Evolutionary conservation across 2,888 invertebrate species (phyloP).

Genomic region (Scaptomyza polygonia): DNA sequence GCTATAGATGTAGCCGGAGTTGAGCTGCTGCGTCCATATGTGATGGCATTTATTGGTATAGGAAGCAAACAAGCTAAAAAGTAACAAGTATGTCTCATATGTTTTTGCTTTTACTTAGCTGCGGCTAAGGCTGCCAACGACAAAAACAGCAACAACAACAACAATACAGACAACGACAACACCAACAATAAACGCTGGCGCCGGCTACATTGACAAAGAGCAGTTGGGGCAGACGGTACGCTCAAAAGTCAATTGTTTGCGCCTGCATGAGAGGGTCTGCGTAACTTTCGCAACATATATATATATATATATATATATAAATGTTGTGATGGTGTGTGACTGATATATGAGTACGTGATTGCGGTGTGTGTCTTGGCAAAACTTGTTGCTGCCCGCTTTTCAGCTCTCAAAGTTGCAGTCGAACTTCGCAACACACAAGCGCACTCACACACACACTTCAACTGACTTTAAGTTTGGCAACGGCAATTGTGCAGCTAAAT

Average conservation of each 20-base stretch:
- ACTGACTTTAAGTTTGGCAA: constrained; percentile 44
- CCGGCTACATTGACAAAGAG: constrained; percentile 49
- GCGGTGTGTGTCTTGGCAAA: constrained; percentile 56
- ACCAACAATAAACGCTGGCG: constrained; percentile 44
- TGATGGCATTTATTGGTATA: constrained; percentile 60
- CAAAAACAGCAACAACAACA: constrained; percentile 21
- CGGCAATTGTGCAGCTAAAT: constrained; percentile 59
- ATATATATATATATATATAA: background rate
- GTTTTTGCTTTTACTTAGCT: constrained; percentile 65
- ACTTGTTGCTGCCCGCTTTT: constrained; percentile 68
- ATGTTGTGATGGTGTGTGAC: constrained; percentile 26
- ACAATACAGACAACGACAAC: constrained; percentile 14
- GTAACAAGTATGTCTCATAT: constrained; percentile 63
- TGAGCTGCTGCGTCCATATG: constrained; percentile 54
- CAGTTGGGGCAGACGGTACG: constrained; percentile 38
- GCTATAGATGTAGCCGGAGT: constrained; percentile 11
- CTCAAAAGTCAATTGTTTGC: constrained; percentile 75
- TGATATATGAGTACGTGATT: constrained; percentile 64
- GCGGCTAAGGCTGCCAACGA: constrained; percentile 46
- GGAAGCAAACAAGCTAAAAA: constrained; percentile 63
- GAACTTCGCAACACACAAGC: constrained; percentile 33
- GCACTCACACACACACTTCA: constrained; percentile 5
- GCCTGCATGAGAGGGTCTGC: constrained; percentile 66
- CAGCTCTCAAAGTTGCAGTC: constrained; percentile 50
- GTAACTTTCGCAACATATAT: constrained; percentile 55